phyloP scores from a whole-genome alignment of 2,888 invertebrate species.

The Siphlonurus alternatus region DNA sequence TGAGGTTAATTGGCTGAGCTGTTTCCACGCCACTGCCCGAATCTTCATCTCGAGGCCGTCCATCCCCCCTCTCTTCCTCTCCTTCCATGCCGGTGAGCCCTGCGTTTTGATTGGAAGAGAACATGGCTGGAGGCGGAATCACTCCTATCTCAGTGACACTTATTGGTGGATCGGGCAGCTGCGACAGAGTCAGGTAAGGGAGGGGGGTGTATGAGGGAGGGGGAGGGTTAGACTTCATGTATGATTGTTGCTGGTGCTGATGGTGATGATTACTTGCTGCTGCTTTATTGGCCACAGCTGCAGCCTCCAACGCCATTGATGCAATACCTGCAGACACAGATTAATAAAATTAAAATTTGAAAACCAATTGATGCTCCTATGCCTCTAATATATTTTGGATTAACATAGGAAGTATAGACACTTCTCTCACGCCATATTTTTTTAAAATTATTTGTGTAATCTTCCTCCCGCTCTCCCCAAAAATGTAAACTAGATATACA shows the following conservation, averaged over 20 bases:
- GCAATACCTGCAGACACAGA: neutral
- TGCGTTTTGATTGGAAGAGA: neutral
- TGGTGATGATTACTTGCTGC: neutral
- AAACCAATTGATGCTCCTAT: too few species aligned
- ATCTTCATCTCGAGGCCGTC: neutral
- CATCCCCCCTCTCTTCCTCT: neutral
- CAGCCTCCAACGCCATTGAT: neutral
- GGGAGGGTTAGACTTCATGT: neutral
- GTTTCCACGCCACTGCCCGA: neutral
- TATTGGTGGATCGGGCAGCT: neutral
- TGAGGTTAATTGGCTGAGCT: neutral
- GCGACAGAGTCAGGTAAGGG: neutral
- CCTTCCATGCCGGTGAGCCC: neutral
- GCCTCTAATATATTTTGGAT: too few species aligned
- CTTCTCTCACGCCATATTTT: too few species aligned
- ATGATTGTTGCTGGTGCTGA: neutral
- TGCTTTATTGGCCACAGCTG: neutral
- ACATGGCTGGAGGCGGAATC: conserved; percentile 1
- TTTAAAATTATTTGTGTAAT: too few species aligned
- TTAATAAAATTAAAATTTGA: too few species aligned
- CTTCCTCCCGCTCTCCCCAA: too few species aligned
- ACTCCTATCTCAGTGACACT: neutral
- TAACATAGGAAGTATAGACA: too few species aligned
- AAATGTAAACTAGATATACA: too few species aligned
- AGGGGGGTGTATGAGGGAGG: neutral